phyloP scores from a whole-genome alignment of 2,113 vertebrate species.

The Myrmophylax atrothorax region DNA sequence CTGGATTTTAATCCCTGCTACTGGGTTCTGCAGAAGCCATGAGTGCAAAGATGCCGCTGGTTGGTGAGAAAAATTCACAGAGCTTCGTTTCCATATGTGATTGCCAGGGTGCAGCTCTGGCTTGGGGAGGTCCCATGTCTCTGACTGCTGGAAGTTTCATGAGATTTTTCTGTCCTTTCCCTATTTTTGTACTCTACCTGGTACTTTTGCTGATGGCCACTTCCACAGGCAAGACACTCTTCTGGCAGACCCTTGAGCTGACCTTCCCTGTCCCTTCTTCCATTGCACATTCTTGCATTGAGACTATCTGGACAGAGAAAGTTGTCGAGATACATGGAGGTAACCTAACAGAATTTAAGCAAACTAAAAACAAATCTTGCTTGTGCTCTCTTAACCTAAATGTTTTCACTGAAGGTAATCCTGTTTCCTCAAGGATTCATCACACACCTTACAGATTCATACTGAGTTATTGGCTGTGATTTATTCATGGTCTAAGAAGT shows the following conservation, averaged over 20 bases:
- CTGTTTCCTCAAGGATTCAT: neutral
- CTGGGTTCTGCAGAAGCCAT: neutral
- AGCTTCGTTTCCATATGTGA: neutral
- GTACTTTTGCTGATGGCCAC: neutral
- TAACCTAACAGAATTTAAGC: neutral
- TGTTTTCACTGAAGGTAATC: neutral
- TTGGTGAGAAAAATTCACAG: rapidly evolving
- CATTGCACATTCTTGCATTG: neutral
- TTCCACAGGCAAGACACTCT: neutral
- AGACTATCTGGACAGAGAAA: neutral
- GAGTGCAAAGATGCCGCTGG: rapidly evolving
- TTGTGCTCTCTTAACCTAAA: neutral
- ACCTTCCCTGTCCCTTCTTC: neutral
- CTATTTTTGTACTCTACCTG: neutral
- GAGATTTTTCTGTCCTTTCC: neutral
- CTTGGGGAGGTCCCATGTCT: rapidly evolving
- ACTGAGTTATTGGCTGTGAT: neutral
- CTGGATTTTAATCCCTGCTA: neutral
- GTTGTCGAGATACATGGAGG: neutral
- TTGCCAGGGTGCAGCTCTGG: neutral
- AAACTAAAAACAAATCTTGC: neutral
- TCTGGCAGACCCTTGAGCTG: neutral
- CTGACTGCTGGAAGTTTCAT: neutral
- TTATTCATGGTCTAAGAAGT: neutral
- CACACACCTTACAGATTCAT: neutral